Percentiles rank a stretch among this genome's conserved stretches.
phyloP scores from a whole-genome alignment of 2,797 vertebrate species.

The Apogon hyalosoma region DNA sequence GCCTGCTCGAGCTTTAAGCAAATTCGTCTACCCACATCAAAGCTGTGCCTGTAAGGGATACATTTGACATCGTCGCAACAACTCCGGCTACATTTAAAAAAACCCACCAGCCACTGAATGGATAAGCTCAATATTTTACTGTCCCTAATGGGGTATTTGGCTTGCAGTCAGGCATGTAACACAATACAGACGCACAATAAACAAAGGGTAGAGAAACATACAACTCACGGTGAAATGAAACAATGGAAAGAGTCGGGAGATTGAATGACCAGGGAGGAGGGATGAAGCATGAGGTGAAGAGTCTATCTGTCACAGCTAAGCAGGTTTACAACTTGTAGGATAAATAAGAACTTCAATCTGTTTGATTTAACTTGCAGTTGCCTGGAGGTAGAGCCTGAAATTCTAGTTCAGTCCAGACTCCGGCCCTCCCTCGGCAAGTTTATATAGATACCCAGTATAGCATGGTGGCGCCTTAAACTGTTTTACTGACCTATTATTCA shows the following conservation, averaged over 20 bases:
- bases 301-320: slow-evolving; percentile 57
- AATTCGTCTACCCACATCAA: slow-evolving; percentile 29
- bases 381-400: slow-evolving; percentile 41
- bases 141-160: slow-evolving; percentile 73
- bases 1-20: slow-evolving; percentile 17
- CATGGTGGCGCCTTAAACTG: slow-evolving; percentile 2
- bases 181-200: slow-evolving; percentile 63
- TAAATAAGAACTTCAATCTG: slow-evolving; percentile 52
- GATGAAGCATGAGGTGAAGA: slow-evolving; percentile 46
- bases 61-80: slow-evolving; percentile 46
- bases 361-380: slow-evolving; percentile 47
- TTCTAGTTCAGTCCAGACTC: slow-evolving; percentile 21
- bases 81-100: slow-evolving; percentile 48
- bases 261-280: slow-evolving; percentile 35
- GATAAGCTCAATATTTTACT: slow-evolving; percentile 67
- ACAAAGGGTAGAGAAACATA: slow-evolving; percentile 60
- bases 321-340: slow-evolving; percentile 51
- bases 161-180: slow-evolving; percentile 65
- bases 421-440: slow-evolving; percentile 21
- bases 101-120: slow-evolving; percentile 46
- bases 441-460: slow-evolving; percentile 18
- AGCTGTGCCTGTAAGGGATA: slow-evolving; percentile 55
- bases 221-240: slow-evolving; percentile 46
- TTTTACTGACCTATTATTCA: slow-evolving; percentile 44
- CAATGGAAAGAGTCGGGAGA: slow-evolving; percentile 35